Conservation (phyloP, 2,888 invertebrate species). For the Hesperia comma region DNA sequence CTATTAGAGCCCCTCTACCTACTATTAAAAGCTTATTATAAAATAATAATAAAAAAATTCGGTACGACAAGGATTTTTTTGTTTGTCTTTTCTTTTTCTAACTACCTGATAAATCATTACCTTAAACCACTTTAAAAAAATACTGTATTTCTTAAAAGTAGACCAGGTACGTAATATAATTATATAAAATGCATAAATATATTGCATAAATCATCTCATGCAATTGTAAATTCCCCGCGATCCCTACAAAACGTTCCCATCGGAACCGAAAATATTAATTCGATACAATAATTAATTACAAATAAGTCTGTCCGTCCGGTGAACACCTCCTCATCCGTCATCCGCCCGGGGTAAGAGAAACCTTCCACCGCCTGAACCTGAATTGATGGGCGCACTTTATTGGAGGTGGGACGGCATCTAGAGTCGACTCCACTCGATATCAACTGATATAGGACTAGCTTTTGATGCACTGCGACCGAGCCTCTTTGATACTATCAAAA, state of each 20-base stretch:
- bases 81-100: too few species aligned
- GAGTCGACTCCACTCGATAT: constrained; percentile 63
- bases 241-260: constrained; percentile 1
- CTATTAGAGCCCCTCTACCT: too few species aligned
- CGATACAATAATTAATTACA: constrained; percentile 44
- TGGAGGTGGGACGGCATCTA: constrained; percentile 72
- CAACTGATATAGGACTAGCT: constrained; percentile 74
- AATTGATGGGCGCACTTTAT: constrained; percentile 76
- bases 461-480: constrained; percentile 42
- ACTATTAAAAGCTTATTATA: too few species aligned
- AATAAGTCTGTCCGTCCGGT: constrained; percentile 20
- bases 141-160: too few species aligned
- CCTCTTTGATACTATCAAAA: constrained; percentile 52
- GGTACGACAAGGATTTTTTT: too few species aligned
- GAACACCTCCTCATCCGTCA: constrained; percentile 55
- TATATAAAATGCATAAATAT: background rate
- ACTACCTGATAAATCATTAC: too few species aligned
- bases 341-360: constrained; percentile 42
- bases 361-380: constrained; percentile 48
- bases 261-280: constrained; percentile 16
- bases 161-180: too few species aligned
- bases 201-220: background rate
- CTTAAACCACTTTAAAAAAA: too few species aligned
- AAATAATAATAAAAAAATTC: too few species aligned
- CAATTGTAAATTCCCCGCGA: background rate